Evolutionary conservation across 2,113 vertebrate species (phyloP).

Genomic region (Coregonus clupeaformis): DNA sequence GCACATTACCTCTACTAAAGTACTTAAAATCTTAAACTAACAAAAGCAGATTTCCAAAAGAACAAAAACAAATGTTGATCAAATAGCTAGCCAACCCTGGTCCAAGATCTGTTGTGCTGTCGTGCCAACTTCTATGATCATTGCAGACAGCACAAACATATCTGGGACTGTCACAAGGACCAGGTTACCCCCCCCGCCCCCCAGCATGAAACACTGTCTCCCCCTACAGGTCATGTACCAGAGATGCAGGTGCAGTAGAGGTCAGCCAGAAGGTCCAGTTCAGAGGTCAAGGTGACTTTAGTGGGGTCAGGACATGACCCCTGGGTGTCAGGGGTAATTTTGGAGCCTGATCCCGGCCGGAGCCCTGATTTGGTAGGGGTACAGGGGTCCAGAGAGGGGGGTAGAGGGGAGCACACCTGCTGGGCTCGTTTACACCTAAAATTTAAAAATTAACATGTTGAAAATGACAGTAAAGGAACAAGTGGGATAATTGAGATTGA

Average conservation of each 20-base stretch:
- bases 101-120: too few relatives aligned
- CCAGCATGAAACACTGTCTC: neutral
- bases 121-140: too few relatives aligned
- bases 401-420: neutral
- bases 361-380: neutral
- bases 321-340: constrained; percentile 35
- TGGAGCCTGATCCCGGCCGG: constrained; percentile 46
- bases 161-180: too few relatives aligned
- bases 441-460: neutral
- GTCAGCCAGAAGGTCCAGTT: constrained; percentile 84
- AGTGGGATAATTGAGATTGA: neutral
- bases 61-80: too few relatives aligned
- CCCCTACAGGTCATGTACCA: constrained; percentile 42
- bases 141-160: too few relatives aligned
- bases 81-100: too few relatives aligned
- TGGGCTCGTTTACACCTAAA: constrained; percentile 7
- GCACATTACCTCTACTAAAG: too few relatives aligned
- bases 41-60: too few relatives aligned
- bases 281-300: constrained; percentile 81
- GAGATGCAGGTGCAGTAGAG: constrained; percentile 85
- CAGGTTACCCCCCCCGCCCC: too few relatives aligned
- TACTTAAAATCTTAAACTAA: too few relatives aligned
- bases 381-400: neutral
- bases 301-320: constrained; percentile 73
- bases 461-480: neutral